Evolutionary conservation across 2,888 invertebrate genomes (phyloP), one percentile per base, ranked within the genome.

Genomic region (Steinernema hermaphroditum): DNA sequence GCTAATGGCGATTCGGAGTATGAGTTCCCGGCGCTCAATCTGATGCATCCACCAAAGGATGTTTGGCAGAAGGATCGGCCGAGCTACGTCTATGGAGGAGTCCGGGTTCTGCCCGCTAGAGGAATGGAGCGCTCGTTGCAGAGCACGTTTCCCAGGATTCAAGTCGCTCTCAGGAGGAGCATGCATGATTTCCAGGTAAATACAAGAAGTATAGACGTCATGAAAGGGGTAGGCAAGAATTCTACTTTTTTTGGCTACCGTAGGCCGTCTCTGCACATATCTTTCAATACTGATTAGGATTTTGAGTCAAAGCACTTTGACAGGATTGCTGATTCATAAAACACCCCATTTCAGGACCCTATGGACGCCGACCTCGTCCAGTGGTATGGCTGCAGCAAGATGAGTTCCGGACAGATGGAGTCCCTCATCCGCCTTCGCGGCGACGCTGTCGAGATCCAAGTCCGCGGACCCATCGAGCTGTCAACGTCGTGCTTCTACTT

Each of bases 1-100:
- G 90, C 14, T 68, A 76, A 91, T 41, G 91, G 91, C 1, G 92
- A 92, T 82, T 88, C 91, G 16, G 92, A 92, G 82, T 92, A 91
- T 86, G 92, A 92, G 87, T 92, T 92, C 84, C 92, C 92, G 0
- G 91, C 91, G 81, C 91, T 92, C 84, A 88, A 88, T 76, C 72
- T 81, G 68, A 76, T 78, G 44, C 79, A 80, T 22, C 78, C 85
- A 14, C 87, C 86, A 22, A 74, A 77, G 19, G 79, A 82, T 57
- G 75, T 78, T 14, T 85, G 83, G 84, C 44, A 46, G 80, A 71
- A 73, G 24, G 77, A 79, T 49, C 74, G 79, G 12, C 77, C 78
- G 2, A 75, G 69, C 19, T 82, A 76, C 72, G 81, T 80, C 54
- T 92, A 92, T 83, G 81, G 80, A 12, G 81, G 81, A 24, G 43